Evolutionary conservation across 2,888 invertebrate species (phyloP), one percentile per base, ranked within the genome.

Genomic region (Euzophera pinguis): DNA sequence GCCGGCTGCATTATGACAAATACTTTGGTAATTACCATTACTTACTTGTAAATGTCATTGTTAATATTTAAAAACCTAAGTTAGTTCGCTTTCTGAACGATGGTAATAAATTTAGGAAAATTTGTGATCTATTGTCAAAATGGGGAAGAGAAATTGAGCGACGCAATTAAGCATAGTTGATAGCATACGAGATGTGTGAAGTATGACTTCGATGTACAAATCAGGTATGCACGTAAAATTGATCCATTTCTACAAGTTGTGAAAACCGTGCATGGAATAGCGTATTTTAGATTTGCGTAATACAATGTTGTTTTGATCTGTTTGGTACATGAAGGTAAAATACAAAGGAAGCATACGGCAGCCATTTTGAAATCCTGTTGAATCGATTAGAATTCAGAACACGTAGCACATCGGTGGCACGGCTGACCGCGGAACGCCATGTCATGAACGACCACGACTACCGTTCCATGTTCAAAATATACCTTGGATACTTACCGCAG

Each of bases 331-430:
- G 52, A 56, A 51, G 53, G 50, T 52, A 51, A 59, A 57, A 58
- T 56, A 56, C 57, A 63, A 59, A 60, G 60, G 64, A 64, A 62
- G 55, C 61, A 67, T 69, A 66, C 62, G 42, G 42, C 74, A 60
- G 79, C 85, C 83, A 82, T 84, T 65, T 83, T 86, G 66, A 66
- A 80, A 76, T 83, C 71, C 67, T 62, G 76, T 84, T 84, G 82
- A 83, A 71, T 80, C 79, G 78, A 72, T 86, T 76, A 71, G 65
- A 68, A 82, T 78, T 81, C 82, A 60, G 64, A 74, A 73, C 86
- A 86, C 87, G 87, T 83, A 74, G 61, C 34, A 13, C 35, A 35
- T 53, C 56, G 59, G 59, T 59, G 67, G 66, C 61, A 63, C 60
- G 65, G 64, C 60, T 65, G 69, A 71, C 70, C 70, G 65, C 68